Conservation (phyloP, 1,140 invertebrate genomes). For the Drosophila quadrilineata region DNA sequence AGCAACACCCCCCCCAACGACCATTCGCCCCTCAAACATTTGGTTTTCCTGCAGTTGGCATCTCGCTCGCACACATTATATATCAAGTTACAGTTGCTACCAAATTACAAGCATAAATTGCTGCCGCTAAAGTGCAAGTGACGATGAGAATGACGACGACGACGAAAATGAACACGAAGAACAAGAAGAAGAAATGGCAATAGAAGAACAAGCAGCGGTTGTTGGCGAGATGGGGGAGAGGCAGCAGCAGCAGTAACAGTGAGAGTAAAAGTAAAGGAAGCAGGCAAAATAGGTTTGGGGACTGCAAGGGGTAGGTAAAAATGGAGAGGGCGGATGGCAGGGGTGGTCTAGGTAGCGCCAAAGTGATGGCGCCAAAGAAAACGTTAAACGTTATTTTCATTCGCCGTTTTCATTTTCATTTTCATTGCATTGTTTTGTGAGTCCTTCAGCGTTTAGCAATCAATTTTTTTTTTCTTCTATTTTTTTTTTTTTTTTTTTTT, state of each 20-base stretch:
- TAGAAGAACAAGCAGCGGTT: too few species aligned
- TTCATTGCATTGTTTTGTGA: constrained; percentile 49
- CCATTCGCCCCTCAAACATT: too few species aligned
- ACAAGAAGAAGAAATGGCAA: too few species aligned
- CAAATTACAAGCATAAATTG: constrained; percentile 46
- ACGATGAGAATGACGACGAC: too few species aligned
- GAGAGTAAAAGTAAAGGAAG: not conserved
- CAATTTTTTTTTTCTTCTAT: constrained; percentile 23
- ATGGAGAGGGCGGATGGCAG: too few species aligned
- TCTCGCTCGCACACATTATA: not conserved
- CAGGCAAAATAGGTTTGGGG: not conserved
- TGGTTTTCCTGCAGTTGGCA: too few species aligned
- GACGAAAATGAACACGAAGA: too few species aligned
- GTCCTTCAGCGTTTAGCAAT: constrained; percentile 49
- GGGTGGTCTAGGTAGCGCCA: not conserved
- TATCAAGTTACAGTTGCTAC: not conserved
- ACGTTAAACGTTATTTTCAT: constrained; percentile 49
- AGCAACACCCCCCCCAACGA: not conserved
- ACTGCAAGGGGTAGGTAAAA: not conserved
- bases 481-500: not conserved
- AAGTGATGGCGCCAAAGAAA: constrained; percentile 32
- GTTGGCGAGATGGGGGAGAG: constrained; percentile 10
- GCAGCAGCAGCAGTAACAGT: constrained; percentile 1
- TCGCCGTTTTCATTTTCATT: constrained; percentile 46
- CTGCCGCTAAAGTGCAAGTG: constrained; percentile 38